phyloP scores from a whole-genome alignment of 1,140 invertebrate genomes.

The Melipona quadrifasciata region DNA sequence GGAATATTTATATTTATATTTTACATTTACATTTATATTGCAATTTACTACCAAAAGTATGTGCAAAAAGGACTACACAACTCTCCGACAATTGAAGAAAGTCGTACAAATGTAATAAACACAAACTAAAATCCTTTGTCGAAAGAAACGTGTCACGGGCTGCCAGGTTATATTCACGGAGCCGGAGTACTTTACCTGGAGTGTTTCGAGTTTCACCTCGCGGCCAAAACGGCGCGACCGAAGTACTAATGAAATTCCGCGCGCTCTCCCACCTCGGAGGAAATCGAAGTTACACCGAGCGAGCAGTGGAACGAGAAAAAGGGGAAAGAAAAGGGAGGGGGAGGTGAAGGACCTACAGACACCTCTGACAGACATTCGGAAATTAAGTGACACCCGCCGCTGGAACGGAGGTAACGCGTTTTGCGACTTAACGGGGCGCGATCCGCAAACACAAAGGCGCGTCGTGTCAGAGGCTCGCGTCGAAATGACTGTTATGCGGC shows the following conservation, averaged over 20 bases:
- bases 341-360: no score
- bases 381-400: conserved; percentile 30
- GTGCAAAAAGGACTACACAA: no score
- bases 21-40: no score
- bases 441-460: conserved; percentile 23
- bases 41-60: no score
- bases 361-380: conserved; percentile 34
- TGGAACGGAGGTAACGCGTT: conserved; percentile 23
- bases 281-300: not conserved
- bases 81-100: no score
- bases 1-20: no score
- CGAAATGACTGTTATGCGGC: conserved; percentile 57
- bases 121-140: not conserved
- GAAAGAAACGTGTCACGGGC: not conserved
- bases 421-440: conserved; percentile 40
- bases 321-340: not conserved
- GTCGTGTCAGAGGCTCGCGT: not conserved
- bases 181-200: no score
- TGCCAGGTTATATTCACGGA: not conserved
- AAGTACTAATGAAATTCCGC: not conserved
- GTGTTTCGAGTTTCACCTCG: not conserved
- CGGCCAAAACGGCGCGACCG: not conserved
- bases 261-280: not conserved
- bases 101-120: no score
- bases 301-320: not conserved